These are phyloP conservation scores for Megalurothrips usitatus DNA, from an alignment of 2,888 invertebrate species.

Conservation along the genomic window DNA sequence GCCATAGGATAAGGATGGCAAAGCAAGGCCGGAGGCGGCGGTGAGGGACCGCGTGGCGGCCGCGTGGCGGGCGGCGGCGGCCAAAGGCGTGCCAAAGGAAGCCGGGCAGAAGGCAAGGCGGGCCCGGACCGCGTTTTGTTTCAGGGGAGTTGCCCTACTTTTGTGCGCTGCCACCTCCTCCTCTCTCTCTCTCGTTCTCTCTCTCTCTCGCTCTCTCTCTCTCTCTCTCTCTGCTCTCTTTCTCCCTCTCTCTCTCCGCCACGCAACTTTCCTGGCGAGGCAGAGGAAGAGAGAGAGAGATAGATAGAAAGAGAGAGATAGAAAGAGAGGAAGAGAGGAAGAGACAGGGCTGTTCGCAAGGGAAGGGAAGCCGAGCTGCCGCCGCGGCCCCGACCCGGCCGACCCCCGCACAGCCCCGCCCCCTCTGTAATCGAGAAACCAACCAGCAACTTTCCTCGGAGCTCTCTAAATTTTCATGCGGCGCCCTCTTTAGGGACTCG, in stretches of 20 bases:
- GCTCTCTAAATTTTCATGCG: constrained; percentile 25
- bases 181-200: not conserved
- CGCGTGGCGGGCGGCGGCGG: not conserved
- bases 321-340: not conserved
- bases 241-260: not conserved
- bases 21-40: no score
- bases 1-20: no score
- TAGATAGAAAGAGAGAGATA: not conserved
- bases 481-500: constrained; percentile 18
- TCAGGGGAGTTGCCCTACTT: not conserved
- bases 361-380: not conserved
- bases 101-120: not conserved
- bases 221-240: not conserved
- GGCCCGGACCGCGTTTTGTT: not conserved
- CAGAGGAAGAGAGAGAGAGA: not conserved
- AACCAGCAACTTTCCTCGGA: constrained; percentile 26
- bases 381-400: not conserved
- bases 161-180: not conserved
- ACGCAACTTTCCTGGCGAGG: not conserved
- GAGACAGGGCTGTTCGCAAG: not conserved
- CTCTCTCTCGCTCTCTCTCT: not conserved
- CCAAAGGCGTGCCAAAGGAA: not conserved
- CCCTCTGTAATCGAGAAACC: constrained; percentile 16
- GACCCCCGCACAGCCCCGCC: not conserved
- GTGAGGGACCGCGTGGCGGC: not conserved